Base-by-base conservation (phyloP, 2,888 invertebrate genomes). In the Lutraria lutraria region DNA sequence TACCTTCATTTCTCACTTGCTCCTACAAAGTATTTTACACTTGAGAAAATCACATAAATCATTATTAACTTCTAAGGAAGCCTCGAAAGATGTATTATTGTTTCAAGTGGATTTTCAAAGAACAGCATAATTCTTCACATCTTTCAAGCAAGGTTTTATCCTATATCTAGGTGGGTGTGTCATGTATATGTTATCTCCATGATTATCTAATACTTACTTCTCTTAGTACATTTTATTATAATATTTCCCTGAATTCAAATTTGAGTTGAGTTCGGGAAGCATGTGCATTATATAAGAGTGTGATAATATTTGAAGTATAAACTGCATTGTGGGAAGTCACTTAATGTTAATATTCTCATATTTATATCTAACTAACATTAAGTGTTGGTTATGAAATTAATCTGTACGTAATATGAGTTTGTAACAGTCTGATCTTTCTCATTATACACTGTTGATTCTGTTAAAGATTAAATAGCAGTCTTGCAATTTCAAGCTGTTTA, bases 41-140 rank as follows among this genome's bases (percentile, higher is more conserved):
- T 68, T n/a, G 25, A 68, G 12, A 68, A 25, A 68, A 68, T 25
- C 25, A 10, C 63, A 68, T 68, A 12, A 68, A 68, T 68, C 63
- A 68, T 68, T 25, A 25, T 68, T 68, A 13, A 68, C 63, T 25
- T 68, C 63, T 68, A 68, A 68, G 63, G 25, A 68, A 68, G n/a
- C 13, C 25, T 68, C 0, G 63, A 68, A 68, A 68, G n/a, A 10
- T 25, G 6, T 68, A 68, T 25, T 68, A 68, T 25, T 68, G 63
- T 68, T 25, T 68, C 63, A 68, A 68, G 63, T 68, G 63, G 63
- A 68, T 68, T 25, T 25, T 68, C 25, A 68, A 68, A 68, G 63
- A 68, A 68, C 19, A 68, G 25, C n/a, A 25, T 25, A n/a, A 25
- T 68, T 12, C 12, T 12, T 21, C 10, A 68, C 63, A 68, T 68